Percentiles rank a stretch among this genome's conserved stretches.
Conservation (phyloP, 2,797 vertebrate species). For the Microctenopoma lineatum region DNA sequence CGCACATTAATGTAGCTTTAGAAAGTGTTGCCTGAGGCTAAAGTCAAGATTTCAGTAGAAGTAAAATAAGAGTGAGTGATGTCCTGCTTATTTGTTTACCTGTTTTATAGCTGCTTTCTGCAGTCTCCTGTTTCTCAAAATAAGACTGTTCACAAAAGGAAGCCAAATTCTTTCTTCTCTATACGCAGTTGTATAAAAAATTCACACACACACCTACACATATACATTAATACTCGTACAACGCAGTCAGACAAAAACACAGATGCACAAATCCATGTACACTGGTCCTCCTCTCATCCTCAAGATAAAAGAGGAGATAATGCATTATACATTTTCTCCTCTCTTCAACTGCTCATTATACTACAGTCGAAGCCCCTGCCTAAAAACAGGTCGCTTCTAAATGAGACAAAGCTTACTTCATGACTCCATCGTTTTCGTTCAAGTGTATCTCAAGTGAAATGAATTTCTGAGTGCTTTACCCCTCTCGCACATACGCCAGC, state of each 20-base stretch:
- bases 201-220: slow-evolving; percentile 16
- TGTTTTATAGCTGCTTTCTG: slow-evolving; percentile 5
- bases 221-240: not conserved
- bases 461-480: slow-evolving; percentile 4
- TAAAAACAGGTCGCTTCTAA: slow-evolving; percentile 61
- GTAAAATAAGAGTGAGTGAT: slow-evolving; percentile 7
- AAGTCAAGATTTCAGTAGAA: not conserved
- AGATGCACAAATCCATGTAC: slow-evolving; percentile 64
- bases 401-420: slow-evolving; percentile 50
- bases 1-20: slow-evolving; percentile 33
- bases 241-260: slow-evolving; percentile 25
- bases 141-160: no score
- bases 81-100: slow-evolving; percentile 1
- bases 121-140: slow-evolving; percentile 19
- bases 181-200: slow-evolving; percentile 28
- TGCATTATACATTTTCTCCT: slow-evolving; percentile 69
- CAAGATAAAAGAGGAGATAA: slow-evolving; percentile 68
- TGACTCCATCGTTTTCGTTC: slow-evolving; percentile 44
- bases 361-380: slow-evolving; percentile 55
- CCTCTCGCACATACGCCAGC: not conserved
- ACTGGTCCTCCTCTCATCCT: slow-evolving; percentile 69
- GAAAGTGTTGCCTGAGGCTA: slow-evolving; percentile 6
- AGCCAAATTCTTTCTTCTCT: slow-evolving; percentile 16
- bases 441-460: slow-evolving; percentile 10
- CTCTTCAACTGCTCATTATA: slow-evolving; percentile 70